phyloP scores from a whole-genome alignment of 2,888 invertebrate species.

The Hetaerina titia region DNA sequence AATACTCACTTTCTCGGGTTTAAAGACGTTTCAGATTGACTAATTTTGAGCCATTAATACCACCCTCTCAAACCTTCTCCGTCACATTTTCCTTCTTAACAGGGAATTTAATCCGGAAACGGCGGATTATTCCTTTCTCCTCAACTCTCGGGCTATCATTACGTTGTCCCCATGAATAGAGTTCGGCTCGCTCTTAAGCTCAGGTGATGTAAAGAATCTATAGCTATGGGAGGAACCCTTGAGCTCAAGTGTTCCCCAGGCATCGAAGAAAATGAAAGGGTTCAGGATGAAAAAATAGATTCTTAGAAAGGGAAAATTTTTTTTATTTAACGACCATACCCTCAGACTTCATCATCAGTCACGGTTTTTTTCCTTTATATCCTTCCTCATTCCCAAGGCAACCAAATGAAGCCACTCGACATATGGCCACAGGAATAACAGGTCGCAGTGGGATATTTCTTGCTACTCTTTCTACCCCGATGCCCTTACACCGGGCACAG shows the following conservation, averaged over 20 bases:
- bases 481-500: constrained; percentile 27
- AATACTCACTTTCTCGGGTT: not conserved
- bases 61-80: not conserved
- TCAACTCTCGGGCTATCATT: constrained; percentile 18
- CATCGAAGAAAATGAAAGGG: constrained; percentile 24
- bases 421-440: constrained; percentile 46
- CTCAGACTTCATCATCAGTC: constrained; percentile 64
- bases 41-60: not conserved
- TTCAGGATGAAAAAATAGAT: constrained; percentile 25
- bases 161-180: not conserved
- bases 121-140: constrained; percentile 24
- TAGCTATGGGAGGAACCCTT: not conserved
- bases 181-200: not conserved
- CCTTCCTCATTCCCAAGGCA: not conserved
- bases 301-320: constrained; percentile 45
- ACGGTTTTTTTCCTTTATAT: not conserved
- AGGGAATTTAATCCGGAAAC: constrained; percentile 28
- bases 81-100: not conserved
- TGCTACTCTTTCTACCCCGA: constrained; percentile 9
- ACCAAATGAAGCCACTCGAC: constrained; percentile 28
- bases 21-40: not conserved
- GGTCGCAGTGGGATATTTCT: constrained; percentile 49
- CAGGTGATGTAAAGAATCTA: not conserved
- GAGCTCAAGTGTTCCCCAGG: not conserved
- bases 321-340: constrained; percentile 36